Percentiles rank a stretch among this genome's conserved stretches.
phyloP scores from a whole-genome alignment of 2,797 vertebrate species.

The Xenops minutus region DNA sequence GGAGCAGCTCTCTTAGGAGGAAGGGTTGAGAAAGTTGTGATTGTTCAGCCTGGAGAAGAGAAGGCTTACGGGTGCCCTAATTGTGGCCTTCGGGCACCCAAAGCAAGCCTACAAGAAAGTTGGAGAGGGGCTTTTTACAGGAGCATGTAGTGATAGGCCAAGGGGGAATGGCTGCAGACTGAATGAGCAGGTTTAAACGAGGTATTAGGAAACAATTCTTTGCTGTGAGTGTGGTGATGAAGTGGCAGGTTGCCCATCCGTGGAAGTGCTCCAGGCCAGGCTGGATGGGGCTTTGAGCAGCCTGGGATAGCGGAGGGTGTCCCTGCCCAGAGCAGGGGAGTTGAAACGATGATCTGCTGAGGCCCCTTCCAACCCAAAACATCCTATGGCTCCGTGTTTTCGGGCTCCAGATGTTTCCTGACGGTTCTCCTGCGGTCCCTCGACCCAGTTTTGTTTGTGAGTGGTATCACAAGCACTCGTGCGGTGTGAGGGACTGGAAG shows the following conservation, averaged over 20 bases:
- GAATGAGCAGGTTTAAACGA: not conserved
- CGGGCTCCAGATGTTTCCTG: rapidly evolving
- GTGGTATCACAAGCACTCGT: rapidly evolving
- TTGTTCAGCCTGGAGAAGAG: not conserved
- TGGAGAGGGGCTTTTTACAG: not conserved
- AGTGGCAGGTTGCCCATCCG: not conserved
- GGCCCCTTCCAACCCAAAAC: not conserved
- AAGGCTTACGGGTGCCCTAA: not conserved
- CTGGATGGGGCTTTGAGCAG: not conserved
- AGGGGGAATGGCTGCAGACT: rapidly evolving
- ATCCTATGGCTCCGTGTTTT: rapidly evolving
- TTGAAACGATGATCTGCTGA: not conserved
- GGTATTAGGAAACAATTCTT: not conserved
- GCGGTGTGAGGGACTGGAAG: rapidly evolving
- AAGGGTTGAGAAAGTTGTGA: not conserved
- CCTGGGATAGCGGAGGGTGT: not conserved
- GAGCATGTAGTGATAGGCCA: rapidly evolving
- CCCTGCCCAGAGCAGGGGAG: rapidly evolving
- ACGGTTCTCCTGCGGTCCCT: rapidly evolving
- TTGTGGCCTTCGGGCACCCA: not conserved
- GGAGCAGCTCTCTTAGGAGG: rapidly evolving
- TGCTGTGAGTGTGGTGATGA: no score
- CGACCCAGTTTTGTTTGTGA: not conserved
- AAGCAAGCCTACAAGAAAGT: not conserved
- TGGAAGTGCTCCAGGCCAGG: not conserved